phyloP scores from a whole-genome alignment of 2,888 invertebrate genomes.

The Himalopsyche tibetana region DNA sequence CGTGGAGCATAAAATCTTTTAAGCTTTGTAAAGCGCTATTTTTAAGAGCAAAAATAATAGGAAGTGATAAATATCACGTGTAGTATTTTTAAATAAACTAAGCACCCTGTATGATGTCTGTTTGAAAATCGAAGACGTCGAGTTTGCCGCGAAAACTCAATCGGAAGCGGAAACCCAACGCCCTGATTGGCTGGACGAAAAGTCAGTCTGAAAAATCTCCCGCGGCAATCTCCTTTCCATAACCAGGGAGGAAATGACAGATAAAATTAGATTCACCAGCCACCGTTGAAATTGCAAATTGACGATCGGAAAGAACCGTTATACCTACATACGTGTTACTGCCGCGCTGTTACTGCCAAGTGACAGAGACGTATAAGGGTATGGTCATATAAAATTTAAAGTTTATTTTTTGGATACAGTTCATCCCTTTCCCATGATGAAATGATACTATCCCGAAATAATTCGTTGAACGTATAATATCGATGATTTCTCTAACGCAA shows the following conservation, averaged over 20 bases:
- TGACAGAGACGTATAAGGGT: not conserved
- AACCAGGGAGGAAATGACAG: constrained; percentile 60
- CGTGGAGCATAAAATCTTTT: too few relatives aligned
- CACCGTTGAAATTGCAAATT: constrained; percentile 34
- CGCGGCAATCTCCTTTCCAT: constrained; percentile 57
- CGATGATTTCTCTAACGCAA: too few relatives aligned
- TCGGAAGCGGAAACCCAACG: constrained; percentile 38
- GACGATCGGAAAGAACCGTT: constrained; percentile 35
- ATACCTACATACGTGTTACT: not conserved
- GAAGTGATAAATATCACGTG: too few relatives aligned
- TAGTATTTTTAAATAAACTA: not conserved
- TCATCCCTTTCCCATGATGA: too few relatives aligned
- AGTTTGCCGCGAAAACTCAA: constrained; percentile 38
- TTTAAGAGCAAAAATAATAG: too few relatives aligned
- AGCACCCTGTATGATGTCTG: not conserved
- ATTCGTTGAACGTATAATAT: too few relatives aligned
- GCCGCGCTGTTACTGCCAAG: not conserved
- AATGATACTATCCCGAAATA: too few relatives aligned
- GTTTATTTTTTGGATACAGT: too few relatives aligned
- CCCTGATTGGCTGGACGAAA: constrained; percentile 41
- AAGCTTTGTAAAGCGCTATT: too few relatives aligned
- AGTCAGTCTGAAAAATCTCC: constrained; percentile 45
- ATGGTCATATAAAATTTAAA: too few relatives aligned
- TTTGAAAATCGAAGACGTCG: constrained; percentile 29
- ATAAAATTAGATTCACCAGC: constrained; percentile 56